A percentile compares a stretch with the other conserved stretches of the same genome.
Evolutionary conservation across 2,888 invertebrate species (phyloP).

Genomic region (Apotomis turbidana): DNA sequence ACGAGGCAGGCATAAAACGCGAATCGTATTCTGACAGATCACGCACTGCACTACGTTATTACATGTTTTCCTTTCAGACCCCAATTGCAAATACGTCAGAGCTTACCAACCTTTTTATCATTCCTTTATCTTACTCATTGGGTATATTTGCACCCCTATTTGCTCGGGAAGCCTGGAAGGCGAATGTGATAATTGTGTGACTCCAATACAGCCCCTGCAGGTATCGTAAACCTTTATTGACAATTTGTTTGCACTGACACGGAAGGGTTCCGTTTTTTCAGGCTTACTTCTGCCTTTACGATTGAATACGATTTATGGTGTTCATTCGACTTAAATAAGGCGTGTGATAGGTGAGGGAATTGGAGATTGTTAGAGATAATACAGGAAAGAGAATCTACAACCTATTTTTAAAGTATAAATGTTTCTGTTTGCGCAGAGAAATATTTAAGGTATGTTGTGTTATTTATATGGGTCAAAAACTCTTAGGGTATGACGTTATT

Average conservation of each 20-base stretch:
- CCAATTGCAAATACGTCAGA: background rate
- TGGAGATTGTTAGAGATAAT: slow-evolving; percentile 10
- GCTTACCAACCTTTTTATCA: slow-evolving; percentile 19
- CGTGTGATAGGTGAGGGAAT: slow-evolving; percentile 42
- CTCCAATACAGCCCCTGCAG: slow-evolving; percentile 45
- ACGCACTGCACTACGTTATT: background rate
- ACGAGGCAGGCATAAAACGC: too few relatives aligned
- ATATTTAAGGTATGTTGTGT: too few relatives aligned
- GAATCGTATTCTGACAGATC: too few relatives aligned
- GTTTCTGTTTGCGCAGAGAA: too few relatives aligned
- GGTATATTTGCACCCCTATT: slow-evolving; percentile 17
- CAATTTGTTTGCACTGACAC: slow-evolving; percentile 57
- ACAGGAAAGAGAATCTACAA: background rate
- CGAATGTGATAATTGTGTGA: slow-evolving; percentile 33
- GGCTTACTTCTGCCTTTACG: slow-evolving; percentile 48
- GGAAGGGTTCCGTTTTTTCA: slow-evolving; percentile 50
- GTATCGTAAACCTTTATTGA: slow-evolving; percentile 55
- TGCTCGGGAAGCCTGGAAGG: background rate
- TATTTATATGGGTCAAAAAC: too few relatives aligned
- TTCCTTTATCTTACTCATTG: slow-evolving; percentile 1
- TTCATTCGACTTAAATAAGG: slow-evolving; percentile 44
- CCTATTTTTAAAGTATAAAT: too few relatives aligned
- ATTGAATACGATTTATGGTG: slow-evolving; percentile 34
- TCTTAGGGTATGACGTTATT: too few relatives aligned
- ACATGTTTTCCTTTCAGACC: background rate